Base-by-base conservation (phyloP, 1,140 invertebrate species). In the Atta texana region DNA sequence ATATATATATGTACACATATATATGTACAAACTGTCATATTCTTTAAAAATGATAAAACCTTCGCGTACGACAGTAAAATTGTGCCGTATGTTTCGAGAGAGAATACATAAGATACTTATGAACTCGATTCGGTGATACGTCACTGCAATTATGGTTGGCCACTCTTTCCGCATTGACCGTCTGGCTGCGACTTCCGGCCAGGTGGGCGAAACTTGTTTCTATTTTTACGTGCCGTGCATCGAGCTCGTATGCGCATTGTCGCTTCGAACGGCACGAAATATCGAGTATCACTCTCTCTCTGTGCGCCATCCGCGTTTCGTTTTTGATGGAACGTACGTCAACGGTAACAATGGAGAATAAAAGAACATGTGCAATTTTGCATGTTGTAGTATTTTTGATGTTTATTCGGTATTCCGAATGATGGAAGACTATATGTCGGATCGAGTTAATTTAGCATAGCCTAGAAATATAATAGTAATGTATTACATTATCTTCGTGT, bases 81-180 rank as follows among this genome's bases (percentile, higher is more conserved):
- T 28, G 49, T n/a, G 3, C 21, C 10, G 18, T 44, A 10, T 53
- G n/a, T 84, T 31, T 31, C 55, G 68, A n/a, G 21, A 39, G 8
- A 55, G 24, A 72, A 16, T 6, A 16, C 44, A 8, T 34, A 24
- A 49, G 74, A 85, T 78, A 78, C 31, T 51, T 74, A 39, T 57
- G 61, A 75, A 68, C n/a, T 59, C 68, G 68, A 84, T 28, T 82
- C 78, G 21, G 55, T 18, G 59, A 85, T 71, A 72, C 57, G 85
- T 82, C 76, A 85, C 57, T 31, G 87, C 87, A 87, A 89, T 89
- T 89, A 89, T 64, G 75, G 68, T 81, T 51, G 69, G 34, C 44
- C 55, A 69, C 28, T 81, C 82, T 78, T 87, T 64, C 71, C 78
- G 49, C 77, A 39, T 74, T 71, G 51, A 31, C 57, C 76, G 59